phyloP scores from a whole-genome alignment of 1,140 invertebrate genomes.

The Microplitis mediator region DNA sequence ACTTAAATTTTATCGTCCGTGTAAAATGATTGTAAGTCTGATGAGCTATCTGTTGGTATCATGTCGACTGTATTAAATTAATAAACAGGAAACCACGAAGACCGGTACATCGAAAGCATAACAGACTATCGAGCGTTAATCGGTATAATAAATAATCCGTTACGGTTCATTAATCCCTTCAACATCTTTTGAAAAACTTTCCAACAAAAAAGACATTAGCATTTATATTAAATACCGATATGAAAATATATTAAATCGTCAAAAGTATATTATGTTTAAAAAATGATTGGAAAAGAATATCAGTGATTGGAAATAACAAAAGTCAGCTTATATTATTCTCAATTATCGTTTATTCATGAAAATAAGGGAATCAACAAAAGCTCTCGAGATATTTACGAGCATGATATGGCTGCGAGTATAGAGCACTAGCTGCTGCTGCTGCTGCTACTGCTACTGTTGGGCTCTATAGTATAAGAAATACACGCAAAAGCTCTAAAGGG shows the following conservation, averaged over 20 bases:
- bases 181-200: too few relatives aligned
- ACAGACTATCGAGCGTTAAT: conserved; percentile 8
- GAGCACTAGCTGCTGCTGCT: background rate
- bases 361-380: background rate
- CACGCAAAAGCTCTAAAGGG: conserved; percentile 34
- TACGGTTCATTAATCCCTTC: conserved; percentile 1
- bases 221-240: too few relatives aligned
- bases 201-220: background rate
- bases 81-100: conserved; percentile 21
- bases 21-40: conserved; percentile 8
- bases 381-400: conserved; percentile 9
- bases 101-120: conserved; percentile 9
- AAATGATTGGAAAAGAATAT: background rate
- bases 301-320: background rate
- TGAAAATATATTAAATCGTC: too few relatives aligned
- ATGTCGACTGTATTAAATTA: background rate
- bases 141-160: background rate
- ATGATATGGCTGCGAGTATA: conserved; percentile 22
- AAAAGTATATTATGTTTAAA: background rate
- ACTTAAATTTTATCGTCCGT: conserved; percentile 25
- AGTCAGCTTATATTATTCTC: background rate
- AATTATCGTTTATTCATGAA: conserved; percentile 5
- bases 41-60: conserved; percentile 2
- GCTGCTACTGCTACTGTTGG: too few relatives aligned
- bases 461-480: conserved; percentile 35